Evolutionary conservation across 2,797 vertebrate species (phyloP), one percentile per base, ranked within the genome.

Genomic region (Molossus alvarezi): DNA sequence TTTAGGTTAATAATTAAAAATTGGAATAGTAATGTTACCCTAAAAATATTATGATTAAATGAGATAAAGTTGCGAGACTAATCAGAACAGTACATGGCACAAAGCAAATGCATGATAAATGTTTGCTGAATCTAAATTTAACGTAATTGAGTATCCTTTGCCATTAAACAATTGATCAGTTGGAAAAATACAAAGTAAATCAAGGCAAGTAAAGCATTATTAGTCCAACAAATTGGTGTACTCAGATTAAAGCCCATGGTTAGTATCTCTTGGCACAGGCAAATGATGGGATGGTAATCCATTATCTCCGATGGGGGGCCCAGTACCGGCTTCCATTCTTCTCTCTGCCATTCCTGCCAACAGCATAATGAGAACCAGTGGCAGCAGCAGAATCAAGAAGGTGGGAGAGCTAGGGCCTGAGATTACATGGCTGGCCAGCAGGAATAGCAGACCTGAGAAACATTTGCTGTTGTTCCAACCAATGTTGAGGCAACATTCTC

Each of bases 31-130:
- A 83, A 80, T 23, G 82, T 81, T 57, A 73, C 11, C 37, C 7
- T 72, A 8, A 80, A 94, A 81, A 85, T 73, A 64, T 60, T 73
- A 62, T 64, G 33, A 88, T n/a, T 92, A 79, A 88, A 86, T 79
- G 45, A 94, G 75, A 55, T 62, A 57, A 93, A 88, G 25, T 7
- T 45, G 21, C 55, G 17, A 21, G 21, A 96, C 14, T 65, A 48
- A 93, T 29, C 41, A 84, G 71, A 81, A 77, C 37, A 48, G 0
- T n/a, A 29, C 3, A 37, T 62, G 69, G 23, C 37, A 85, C 15
- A 76, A 87, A 87, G 41, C 55, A 25, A 90, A 21, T 84, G 20
- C 37, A 45, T 25, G 69, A 76, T 10, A 91, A 51, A 64, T 55
- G 9, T 75, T 89, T 73, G 6, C 5, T 81, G 25, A 93, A 57